Conservation (phyloP, 2,113 vertebrate genomes). For the Oncorhynchus keta region DNA sequence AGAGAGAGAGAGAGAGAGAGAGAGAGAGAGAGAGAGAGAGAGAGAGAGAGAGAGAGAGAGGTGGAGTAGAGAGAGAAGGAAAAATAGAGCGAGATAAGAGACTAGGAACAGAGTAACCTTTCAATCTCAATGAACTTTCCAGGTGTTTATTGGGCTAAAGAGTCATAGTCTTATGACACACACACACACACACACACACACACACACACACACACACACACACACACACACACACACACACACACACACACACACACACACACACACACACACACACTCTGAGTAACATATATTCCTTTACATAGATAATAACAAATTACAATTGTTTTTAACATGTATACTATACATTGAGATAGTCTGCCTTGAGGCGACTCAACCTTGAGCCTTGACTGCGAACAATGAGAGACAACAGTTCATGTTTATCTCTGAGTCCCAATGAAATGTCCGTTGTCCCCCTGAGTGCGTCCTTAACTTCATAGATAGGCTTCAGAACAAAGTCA, state of each 20-base stretch:
- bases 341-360: conserved; percentile 79
- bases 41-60: too few species aligned
- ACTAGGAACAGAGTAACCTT: neutral
- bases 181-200: conserved; percentile 13
- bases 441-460: conserved; percentile 84
- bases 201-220: conserved; percentile 1
- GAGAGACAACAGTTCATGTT: conserved; percentile 88
- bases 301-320: too few species aligned
- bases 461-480: conserved; percentile 78
- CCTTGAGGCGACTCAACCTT: conserved; percentile 87
- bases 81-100: too few species aligned
- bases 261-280: neutral
- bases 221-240: neutral
- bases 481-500: conserved; percentile 82
- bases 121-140: conserved; percentile 42
- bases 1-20: too few species aligned
- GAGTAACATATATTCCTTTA: too few species aligned
- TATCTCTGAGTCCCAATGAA: conserved; percentile 86
- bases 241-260: conserved; percentile 12
- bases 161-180: conserved; percentile 2
- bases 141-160: conserved; percentile 45
- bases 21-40: too few species aligned
- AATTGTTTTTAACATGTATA: too few species aligned
- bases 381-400: conserved; percentile 90
- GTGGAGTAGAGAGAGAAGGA: too few species aligned